Conservation (phyloP, 2,888 invertebrate species). For the Lamellibrachia columna region DNA sequence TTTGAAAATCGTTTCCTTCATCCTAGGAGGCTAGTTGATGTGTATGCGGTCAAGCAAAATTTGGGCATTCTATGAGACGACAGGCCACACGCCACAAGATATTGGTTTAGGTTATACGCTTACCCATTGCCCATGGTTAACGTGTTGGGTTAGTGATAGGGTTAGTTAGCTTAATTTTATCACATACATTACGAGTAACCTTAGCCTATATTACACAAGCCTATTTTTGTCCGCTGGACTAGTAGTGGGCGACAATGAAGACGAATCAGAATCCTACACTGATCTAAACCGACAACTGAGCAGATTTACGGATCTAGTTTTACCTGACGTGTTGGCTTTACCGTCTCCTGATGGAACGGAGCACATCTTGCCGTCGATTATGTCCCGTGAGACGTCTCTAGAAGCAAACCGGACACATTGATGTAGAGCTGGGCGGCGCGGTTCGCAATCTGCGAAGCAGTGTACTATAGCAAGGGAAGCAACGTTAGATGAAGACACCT, state of each 20-base stretch:
- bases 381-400: neutral
- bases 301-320: neutral
- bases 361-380: neutral
- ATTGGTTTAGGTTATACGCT: neutral
- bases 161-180: neutral
- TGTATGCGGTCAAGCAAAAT: neutral
- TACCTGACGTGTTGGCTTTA: neutral
- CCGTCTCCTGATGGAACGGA: neutral
- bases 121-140: neutral
- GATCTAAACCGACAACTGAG: neutral
- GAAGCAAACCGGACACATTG: neutral
- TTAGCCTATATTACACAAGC: too few species aligned
- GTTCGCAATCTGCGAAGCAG: neutral
- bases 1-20: too few species aligned
- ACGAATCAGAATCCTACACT: neutral
- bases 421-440: neutral
- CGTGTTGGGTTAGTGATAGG: neutral
- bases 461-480: neutral
- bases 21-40: too few species aligned
- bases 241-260: neutral
- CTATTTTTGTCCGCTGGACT: neutral
- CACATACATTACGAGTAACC: neutral
- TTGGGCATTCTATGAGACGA: neutral
- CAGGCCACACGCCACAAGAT: neutral
- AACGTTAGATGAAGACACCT: neutral